Evolutionary conservation across 2,113 vertebrate genomes (phyloP), one percentile per base, ranked within the genome.

Genomic region (Aythya baeri): DNA sequence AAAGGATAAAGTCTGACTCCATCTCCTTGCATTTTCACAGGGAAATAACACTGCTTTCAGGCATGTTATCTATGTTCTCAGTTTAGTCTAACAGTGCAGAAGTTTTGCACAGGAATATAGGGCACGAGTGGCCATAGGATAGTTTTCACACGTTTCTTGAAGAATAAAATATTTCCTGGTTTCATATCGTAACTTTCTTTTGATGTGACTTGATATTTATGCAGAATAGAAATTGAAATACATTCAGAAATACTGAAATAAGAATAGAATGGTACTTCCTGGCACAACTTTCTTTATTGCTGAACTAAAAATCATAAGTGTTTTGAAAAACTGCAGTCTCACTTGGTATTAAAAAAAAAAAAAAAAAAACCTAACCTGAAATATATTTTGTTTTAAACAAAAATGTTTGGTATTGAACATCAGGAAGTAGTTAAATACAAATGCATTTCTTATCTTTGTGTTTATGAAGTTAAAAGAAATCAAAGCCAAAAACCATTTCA

Each of bases 1-100:
- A 87, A 87, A 89, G 13, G 67, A 68, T 81, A 81, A 89, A 59
- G 16, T 18, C n/a, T 72, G 31, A 54, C 82, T 32, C 93, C 66
- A 73, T 61, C 38, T 92, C 31, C 27, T 86, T 92, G 23, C 32
- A 57, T 63, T 89, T 86, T 76, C 67, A 62, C 1, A 1, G 49
- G 34, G 36, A 31, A 91, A 66, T 77, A 68, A 8, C 14, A 32
- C 43, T 79, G 62, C 84, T 94, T 92, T 95, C 67, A 94, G 84
- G 67, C 49, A 46, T 55, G 44, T 31, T 79, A 63, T 52, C 11
- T 50, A 18, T 89, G 17, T 93, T 86, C 26, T 89, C 85, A 31
- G n/a, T 86, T 78, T 36, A 87, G 31, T 55, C 41, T 79, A 83
- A 91, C 29, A 87, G 38, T 91, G 7, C 17, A 77, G 54, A 67